Base-by-base conservation (phyloP, 2,888 invertebrate species). In the Sinodicranocentrus sp. region DNA sequence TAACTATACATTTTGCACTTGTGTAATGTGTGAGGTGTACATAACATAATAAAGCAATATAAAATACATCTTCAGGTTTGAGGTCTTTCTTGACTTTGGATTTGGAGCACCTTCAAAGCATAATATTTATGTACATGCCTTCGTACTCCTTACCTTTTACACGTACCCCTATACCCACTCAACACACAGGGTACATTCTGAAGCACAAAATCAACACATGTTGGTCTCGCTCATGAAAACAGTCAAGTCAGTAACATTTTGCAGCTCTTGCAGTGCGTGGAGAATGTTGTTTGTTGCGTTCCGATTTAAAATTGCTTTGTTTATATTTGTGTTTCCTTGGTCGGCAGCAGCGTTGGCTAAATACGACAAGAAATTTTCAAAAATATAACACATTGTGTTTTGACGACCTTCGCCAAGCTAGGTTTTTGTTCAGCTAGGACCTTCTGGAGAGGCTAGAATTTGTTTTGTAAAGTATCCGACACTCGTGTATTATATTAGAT, bases 211-310 rank as follows among this genome's bases (percentile, higher is more conserved):
- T 8, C 26, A 26, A 19, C 71, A 63, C 79, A 79, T 71, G 71
- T 70, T 61, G 48, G 21, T 23, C 33, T 17, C 48, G 19, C 23
- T 57, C 19, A 82, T 72, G 77, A 83, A 83, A 77, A 83, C 72
- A 76, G 59, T 82, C 76, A 48, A 68, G 83, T 83, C 83, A 83
- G 83, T 83, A 71, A 75, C 72, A 72, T 77, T 83, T 75, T 83
- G 77, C 44, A 63, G 61, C 67, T 83, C 77, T 52, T 71, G 33
- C 65, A 77, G 61, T 61, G 61, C 61, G 61, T 61, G 28, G 61
- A 17, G 28, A 61, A 26, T 33, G 61, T 21, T 33, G 61, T 61
- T 28, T 25, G 13, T 57, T 33, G 33, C 33, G 33, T 33, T 33
- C 23, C 25, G 57, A 25, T 57, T 21, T 57, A 13, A n/a, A 57